A percentile compares a stretch with the other conserved stretches of the same genome.
Conservation (phyloP, 2,888 invertebrate species). For the Boloria euphrosyne region DNA sequence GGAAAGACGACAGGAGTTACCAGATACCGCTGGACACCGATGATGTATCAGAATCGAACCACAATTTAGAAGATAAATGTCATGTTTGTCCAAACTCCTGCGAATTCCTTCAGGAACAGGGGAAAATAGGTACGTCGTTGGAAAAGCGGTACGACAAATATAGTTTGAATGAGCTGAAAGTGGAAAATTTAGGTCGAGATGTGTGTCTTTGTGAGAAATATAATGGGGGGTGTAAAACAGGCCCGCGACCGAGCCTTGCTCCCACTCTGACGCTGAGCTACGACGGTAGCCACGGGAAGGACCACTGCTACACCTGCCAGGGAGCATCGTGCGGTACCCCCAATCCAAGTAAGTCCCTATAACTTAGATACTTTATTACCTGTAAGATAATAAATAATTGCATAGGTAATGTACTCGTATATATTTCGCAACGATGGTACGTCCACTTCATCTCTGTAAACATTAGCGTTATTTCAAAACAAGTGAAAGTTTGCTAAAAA, state of each 20-base stretch:
- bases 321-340: slow-evolving; percentile 55
- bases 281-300: slow-evolving; percentile 60
- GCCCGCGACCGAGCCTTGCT: slow-evolving; percentile 60
- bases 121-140: slow-evolving; percentile 59
- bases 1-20: slow-evolving; percentile 51
- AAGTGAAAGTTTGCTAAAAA: slow-evolving; percentile 13
- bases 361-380: not conserved
- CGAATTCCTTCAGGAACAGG: slow-evolving; percentile 58
- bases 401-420: not conserved
- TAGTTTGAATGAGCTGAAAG: slow-evolving; percentile 70
- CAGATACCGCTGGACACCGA: slow-evolving; percentile 59
- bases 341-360: slow-evolving; percentile 58
- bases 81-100: slow-evolving; percentile 64
- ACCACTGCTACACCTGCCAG: slow-evolving; percentile 63
- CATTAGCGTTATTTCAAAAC: slow-evolving; percentile 12
- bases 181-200: slow-evolving; percentile 63
- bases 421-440: slow-evolving; percentile 1
- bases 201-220: slow-evolving; percentile 74
- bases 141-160: slow-evolving; percentile 62
- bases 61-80: slow-evolving; percentile 59
- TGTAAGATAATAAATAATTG: not conserved
- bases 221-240: slow-evolving; percentile 75
- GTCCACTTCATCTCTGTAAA: not conserved
- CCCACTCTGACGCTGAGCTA: slow-evolving; percentile 53
- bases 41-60: slow-evolving; percentile 54